Evolutionary conservation across 2,797 vertebrate genomes (phyloP).

Genomic region (Staurois parvus): DNA sequence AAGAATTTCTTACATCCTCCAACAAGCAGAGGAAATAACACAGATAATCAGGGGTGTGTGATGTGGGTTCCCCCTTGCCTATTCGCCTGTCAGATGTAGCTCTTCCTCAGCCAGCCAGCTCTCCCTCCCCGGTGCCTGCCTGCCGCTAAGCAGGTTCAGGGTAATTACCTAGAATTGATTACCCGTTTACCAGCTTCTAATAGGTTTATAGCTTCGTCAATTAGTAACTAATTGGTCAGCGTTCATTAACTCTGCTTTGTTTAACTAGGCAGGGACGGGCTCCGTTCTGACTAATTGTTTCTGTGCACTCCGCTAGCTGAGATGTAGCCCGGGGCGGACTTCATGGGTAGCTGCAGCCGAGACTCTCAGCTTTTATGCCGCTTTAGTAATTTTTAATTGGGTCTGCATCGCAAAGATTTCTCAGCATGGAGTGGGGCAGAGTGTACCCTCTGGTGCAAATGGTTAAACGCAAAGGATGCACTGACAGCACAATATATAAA

Average conservation of each 20-base stretch:
- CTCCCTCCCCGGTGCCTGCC: slow-evolving; percentile 12
- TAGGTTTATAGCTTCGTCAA: slow-evolving; percentile 67
- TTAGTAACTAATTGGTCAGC: slow-evolving; percentile 67
- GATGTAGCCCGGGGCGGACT: slow-evolving; percentile 42
- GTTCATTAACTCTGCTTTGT: slow-evolving; percentile 66
- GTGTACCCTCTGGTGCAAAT: not conserved
- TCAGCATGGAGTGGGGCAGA: not conserved
- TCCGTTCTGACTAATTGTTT: slow-evolving; percentile 60
- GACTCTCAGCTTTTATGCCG: slow-evolving; percentile 33
- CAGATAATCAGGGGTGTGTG: not conserved
- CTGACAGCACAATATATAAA: not conserved
- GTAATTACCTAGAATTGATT: slow-evolving; percentile 67
- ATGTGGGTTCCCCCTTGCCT: not conserved
- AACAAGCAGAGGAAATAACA: not conserved
- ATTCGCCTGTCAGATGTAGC: not conserved
- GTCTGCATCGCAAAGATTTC: slow-evolving; percentile 20
- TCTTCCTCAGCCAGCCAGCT: slow-evolving; percentile 5
- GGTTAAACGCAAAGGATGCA: not conserved
- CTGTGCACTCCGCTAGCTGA: slow-evolving; percentile 42
- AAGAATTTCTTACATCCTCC: slow-evolving; percentile 1
- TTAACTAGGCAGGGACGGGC: slow-evolving; percentile 65
- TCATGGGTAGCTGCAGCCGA: slow-evolving; percentile 25
- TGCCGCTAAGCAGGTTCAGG: slow-evolving; percentile 60
- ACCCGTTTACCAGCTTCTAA: slow-evolving; percentile 65
- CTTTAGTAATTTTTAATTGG: slow-evolving; percentile 58